Base-by-base conservation (phyloP, 2,888 invertebrate species). In the Cyaniris semiargus region DNA sequence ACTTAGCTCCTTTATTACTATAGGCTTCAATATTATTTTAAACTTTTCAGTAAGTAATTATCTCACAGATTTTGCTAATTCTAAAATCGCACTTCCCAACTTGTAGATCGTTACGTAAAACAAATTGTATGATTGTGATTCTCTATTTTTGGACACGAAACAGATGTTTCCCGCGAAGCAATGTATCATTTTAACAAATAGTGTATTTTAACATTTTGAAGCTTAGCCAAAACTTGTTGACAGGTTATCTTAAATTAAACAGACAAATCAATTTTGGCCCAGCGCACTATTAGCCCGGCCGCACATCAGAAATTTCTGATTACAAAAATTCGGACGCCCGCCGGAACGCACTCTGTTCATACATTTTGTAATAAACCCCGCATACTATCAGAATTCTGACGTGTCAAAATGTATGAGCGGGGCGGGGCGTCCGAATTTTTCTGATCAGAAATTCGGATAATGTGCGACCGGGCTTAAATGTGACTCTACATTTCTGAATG, bases 111-210 rank as follows among this genome's bases (percentile, higher is more conserved):
- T 71, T 71, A 38, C 38, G 71, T 71, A 71, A 71, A 27, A 66
- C 27, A 66, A 27, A 31, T 31, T 66, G 66, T 81, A 83, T 85
- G 81, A 81, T 81, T 84, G 81, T 84, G 86, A 85, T 86, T 85
- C 76, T 82, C 83, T 90, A 90, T 89, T 89, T 88, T 85, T 83
- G 85, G 86, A 80, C 78, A 79, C 78, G 77, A 79, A 81, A 86
- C 89, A 89, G 88, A 90, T 89, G 90, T 86, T 86, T 80, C 78
- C 78, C 79, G 76, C 80, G 66, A 79, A 78, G 74, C 74, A 78
- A 79, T 80, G 78, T 80, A 80, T 81, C 81, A 80, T 80, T 78
- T 77, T 76, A 78, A 79, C 79, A 79, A 81, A 81, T 80, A 79
- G 78, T 77, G 56, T 77, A 75, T 77, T 77, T 78, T 78, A 79